Conservation (phyloP, 2,888 invertebrate genomes). For the Mycalesis mineus region DNA sequence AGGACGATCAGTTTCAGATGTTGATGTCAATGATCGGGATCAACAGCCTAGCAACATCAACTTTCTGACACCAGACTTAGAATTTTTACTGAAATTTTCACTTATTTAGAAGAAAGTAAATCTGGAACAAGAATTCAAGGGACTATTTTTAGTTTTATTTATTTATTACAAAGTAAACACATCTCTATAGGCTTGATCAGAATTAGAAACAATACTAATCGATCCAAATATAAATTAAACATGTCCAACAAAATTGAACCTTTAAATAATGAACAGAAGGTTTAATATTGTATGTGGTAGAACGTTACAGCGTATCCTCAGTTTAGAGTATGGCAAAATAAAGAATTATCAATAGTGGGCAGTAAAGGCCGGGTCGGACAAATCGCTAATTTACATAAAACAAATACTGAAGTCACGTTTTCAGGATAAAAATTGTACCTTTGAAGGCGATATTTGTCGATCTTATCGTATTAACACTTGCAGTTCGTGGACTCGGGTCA, state of each 20-base stretch:
- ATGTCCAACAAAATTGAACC: conserved; percentile 29
- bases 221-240: neutral
- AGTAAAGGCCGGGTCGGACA: conserved; percentile 52
- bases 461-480: conserved; percentile 24
- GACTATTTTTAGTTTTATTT: no score
- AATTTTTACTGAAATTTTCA: no score
- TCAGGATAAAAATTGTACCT: conserved; percentile 67
- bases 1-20: no score
- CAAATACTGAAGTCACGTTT: conserved; percentile 78
- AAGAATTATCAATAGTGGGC: conserved; percentile 54
- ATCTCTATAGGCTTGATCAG: no score
- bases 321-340: conserved; percentile 32
- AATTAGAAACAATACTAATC: neutral
- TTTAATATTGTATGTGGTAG: neutral
- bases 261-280: neutral
- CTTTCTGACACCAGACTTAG: no score
- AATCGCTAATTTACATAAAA: conserved; percentile 78
- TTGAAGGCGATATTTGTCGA: conserved; percentile 36
- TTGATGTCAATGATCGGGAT: no score
- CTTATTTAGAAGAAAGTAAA: no score
- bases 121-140: no score
- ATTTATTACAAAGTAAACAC: no score
- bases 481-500: neutral
- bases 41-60: no score
- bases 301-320: conserved; percentile 14